A percentile compares a stretch with the other conserved stretches of the same genome.
Conservation (phyloP, 2,888 invertebrate genomes). For the Apodemia zela region DNA sequence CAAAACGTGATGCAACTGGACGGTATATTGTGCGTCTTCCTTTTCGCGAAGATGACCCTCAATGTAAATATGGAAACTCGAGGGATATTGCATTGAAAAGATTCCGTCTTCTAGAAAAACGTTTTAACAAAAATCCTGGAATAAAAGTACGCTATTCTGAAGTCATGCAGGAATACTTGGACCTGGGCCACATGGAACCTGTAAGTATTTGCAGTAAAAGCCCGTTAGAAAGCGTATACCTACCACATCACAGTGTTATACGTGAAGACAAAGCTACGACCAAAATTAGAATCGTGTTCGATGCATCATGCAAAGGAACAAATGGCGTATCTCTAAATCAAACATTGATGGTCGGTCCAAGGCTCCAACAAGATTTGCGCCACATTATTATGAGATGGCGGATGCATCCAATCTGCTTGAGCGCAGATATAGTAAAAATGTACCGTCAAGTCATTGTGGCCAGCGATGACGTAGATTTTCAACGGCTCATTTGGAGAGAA, state of each 20-base stretch:
- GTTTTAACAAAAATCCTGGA: constrained; percentile 4
- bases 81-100: constrained; percentile 8
- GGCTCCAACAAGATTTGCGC: not conserved
- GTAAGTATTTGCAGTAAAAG: not conserved
- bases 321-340: not conserved
- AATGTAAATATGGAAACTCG: constrained; percentile 17
- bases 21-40: constrained; percentile 28
- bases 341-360: constrained; percentile 1
- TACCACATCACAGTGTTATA: constrained; percentile 39
- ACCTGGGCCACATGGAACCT: constrained; percentile 18
- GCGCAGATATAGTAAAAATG: not conserved
- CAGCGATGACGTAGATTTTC: not conserved
- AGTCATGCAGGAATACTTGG: constrained; percentile 18
- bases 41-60: constrained; percentile 20
- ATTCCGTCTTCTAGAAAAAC: constrained; percentile 17
- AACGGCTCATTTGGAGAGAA: constrained; percentile 12
- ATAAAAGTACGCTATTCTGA: not conserved
- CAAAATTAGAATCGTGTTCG: constrained; percentile 37
- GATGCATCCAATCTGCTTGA: not conserved
- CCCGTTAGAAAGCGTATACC: constrained; percentile 25
- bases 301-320: constrained; percentile 19
- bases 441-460: not conserved
- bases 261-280: constrained; percentile 34
- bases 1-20: constrained; percentile 23
- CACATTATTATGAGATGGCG: not conserved